These are phyloP conservation scores for Daktulosphaira vitifoliae DNA, from an alignment of 1,140 invertebrate species.

Conservation along the genomic window DNA sequence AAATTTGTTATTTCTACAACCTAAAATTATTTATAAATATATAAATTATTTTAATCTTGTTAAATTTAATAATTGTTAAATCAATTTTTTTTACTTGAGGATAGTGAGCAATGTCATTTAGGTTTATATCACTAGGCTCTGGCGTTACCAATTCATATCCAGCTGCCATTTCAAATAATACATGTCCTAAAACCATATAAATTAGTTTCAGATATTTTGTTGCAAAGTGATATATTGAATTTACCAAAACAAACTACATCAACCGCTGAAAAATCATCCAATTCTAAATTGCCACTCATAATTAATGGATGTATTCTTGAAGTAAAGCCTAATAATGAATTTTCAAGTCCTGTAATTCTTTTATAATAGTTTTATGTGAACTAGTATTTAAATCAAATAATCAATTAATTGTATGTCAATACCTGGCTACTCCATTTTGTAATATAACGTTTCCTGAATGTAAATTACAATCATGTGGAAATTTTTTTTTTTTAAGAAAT, in stretches of 20 bases:
- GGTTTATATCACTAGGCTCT: constrained; percentile 59
- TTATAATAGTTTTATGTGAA: too few relatives aligned
- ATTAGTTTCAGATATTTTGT: neutral
- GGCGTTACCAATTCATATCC: constrained; percentile 68
- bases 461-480: constrained; percentile 74
- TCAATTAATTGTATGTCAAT: too few relatives aligned
- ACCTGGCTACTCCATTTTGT: constrained; percentile 75
- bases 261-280: constrained; percentile 50
- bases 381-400: constrained; percentile 29
- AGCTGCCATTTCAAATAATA: constrained; percentile 84
- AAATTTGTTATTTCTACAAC: constrained; percentile 68
- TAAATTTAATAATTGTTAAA: neutral
- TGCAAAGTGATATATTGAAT: neutral
- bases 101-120: constrained; percentile 63
- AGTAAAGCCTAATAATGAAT: constrained; percentile 67
- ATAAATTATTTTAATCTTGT: neutral
- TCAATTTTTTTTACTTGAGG: constrained; percentile 52
- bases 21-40: constrained; percentile 43
- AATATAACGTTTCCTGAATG: constrained; percentile 85
- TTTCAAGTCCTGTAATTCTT: constrained; percentile 74
- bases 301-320: constrained; percentile 56
- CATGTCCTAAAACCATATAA: constrained; percentile 46
- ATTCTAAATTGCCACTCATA: constrained; percentile 46
- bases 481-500: constrained; percentile 77
- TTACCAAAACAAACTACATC: constrained; percentile 70